Base-by-base conservation (phyloP, 2,888 invertebrate species). In the Catotricha subobsoleta region DNA sequence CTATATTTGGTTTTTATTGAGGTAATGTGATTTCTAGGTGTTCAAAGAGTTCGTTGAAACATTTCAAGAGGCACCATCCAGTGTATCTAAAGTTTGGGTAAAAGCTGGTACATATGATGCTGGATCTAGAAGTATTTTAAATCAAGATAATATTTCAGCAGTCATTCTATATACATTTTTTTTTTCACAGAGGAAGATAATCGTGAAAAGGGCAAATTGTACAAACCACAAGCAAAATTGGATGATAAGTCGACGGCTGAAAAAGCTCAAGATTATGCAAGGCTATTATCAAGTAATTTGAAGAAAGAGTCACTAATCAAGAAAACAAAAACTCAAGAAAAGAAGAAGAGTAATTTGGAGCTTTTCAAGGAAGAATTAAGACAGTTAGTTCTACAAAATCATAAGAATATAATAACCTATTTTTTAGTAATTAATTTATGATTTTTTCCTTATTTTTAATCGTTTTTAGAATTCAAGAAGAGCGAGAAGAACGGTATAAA, bases 21-120 rank as follows among this genome's bases (percentile, higher is more conserved):
- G 15, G 6, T 28, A 36, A 36, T 43, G 37, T 43, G 44, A 31
- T 37, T 52, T 57, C 40, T 51, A 82, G 80, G 92, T 86, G 1
- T 95, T 91, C 61, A 86, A 94, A 68, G 94, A 95, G 60, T 97
- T 95, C 70, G 88, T 95, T 33, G 91, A 90, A 50, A 90, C 92
- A 7, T 97, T 97, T 64, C 88, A 91, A 71, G 91, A 91, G 50
- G 74, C 76, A 0, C 80, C 83, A 1, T 72, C 74, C 40, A 72
- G 72, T 51, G 76, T 81, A 13, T 74, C 80, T 4, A 95, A 94
- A 66, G 80, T 94, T 33, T 98, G 98, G 91, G 86, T 98, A 6
- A 91, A 95, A 65, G 97, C 95, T 43, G 95, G 92, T 41, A 88
- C 92, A 1, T 95, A 95, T 54, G 91, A 94, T 74, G 88, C 91